Base-by-base conservation (phyloP, 1,140 invertebrate species). In the Sitodiplosis mosellana region DNA sequence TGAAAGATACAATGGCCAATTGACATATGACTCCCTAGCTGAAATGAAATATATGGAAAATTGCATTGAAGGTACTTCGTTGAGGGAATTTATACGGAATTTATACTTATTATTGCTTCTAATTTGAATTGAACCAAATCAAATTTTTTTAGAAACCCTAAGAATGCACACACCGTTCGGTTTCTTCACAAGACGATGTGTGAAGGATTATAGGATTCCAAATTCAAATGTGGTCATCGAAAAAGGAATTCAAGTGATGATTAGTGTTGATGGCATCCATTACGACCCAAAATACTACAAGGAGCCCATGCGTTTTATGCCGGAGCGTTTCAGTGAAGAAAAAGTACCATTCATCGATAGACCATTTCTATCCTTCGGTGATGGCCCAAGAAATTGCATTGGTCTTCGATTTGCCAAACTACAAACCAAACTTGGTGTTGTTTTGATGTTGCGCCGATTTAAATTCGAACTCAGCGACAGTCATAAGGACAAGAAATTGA, bases 341-440 rank as follows among this genome's bases (percentile, higher is more conserved):
- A 44, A 27, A 7, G 21, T 21, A 2, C 7, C 43, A 44, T 44
- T 44, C n/a, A 14, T 8, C 15, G 21, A 19, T 6, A 4, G 21
- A 21, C 18, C 43, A 0, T 82, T 74, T 53, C 66, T 83, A 15
- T 76, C 80, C 1, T 85, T 85, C 55, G 81, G 80, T 33, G 75
- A 78, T 45, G 81, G 80, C 14, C 74, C 74, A 0, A 65, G 79
- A 41, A 74, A 73, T 56, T 76, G 75, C 53, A 40, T 40, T 18
- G 37, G 37, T 4, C 3, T 40, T 3, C 4, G 37, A 40, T 40
- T 40, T 14, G 14, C 37, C 37, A 40, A 40, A 14, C 37, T 40
- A 12, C 37, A 40, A 12, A 40, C 37, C 4, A 40, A 40, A 18
- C 37, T 40, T 3, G 37, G 37, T 6, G 6, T 40, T 40, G 37